phyloP scores from a whole-genome alignment of 2,113 vertebrate species.

The Macquaria ambigua region DNA sequence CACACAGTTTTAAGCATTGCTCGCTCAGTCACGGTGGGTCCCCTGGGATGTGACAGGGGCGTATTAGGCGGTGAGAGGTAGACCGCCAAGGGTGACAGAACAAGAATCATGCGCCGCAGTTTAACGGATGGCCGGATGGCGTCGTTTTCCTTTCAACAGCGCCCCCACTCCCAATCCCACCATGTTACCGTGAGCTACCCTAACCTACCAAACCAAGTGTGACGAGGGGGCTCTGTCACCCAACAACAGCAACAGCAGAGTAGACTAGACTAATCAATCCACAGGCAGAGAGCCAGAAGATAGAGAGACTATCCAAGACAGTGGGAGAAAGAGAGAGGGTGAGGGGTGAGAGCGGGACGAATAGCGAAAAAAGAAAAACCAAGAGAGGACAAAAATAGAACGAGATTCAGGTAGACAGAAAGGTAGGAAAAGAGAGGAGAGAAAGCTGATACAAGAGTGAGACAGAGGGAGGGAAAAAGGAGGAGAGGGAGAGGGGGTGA shows the following conservation, averaged over 20 bases:
- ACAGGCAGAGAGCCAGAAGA: constrained; percentile 13
- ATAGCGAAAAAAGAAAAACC: not conserved
- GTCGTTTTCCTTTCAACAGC: constrained; percentile 21
- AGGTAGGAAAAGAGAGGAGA: constrained; percentile 20
- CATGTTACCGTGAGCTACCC: constrained; percentile 28
- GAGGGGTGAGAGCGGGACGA: not conserved
- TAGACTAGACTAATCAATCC: constrained; percentile 53
- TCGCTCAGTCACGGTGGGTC: constrained; percentile 23
- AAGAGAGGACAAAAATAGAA: constrained; percentile 40
- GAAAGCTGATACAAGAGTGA: constrained; percentile 51
- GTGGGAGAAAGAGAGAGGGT: not conserved
- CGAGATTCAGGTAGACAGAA: constrained; percentile 42
- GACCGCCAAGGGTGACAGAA: constrained; percentile 58
- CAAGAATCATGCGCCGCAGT: constrained; percentile 43
- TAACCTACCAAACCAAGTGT: constrained; percentile 52
- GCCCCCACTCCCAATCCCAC: not conserved
- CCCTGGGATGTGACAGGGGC: constrained; percentile 50
- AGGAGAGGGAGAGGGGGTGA: not conserved
- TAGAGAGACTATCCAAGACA: not conserved
- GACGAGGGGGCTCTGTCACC: constrained; percentile 53
- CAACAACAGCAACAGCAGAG: constrained; percentile 17
- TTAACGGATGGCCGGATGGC: constrained; percentile 50
- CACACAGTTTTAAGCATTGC: constrained; percentile 36
- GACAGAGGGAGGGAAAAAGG: constrained; percentile 24
- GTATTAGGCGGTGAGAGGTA: constrained; percentile 54